Conservation (phyloP, 2,797 vertebrate genomes). For the Takifugu ocellatus region DNA sequence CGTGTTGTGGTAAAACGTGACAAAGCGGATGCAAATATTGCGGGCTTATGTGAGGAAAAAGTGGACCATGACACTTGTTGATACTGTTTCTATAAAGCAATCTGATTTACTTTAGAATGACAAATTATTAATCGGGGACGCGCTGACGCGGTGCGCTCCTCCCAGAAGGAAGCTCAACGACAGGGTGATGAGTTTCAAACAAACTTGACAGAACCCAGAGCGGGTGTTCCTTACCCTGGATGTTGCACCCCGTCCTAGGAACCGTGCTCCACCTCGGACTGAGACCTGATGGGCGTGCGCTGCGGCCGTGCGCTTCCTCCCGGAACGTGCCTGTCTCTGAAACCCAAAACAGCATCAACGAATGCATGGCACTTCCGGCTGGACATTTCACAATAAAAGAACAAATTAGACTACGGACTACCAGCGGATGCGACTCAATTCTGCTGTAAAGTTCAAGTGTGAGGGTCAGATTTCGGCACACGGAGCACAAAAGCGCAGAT, state of each 20-base stretch:
- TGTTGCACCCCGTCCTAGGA: slow-evolving; percentile 1
- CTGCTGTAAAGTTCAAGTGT: too few relatives aligned
- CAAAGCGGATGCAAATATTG: not conserved
- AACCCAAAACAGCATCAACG: slow-evolving; percentile 6
- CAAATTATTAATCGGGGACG: too few relatives aligned
- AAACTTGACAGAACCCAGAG: not conserved
- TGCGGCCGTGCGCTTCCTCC: slow-evolving; percentile 31
- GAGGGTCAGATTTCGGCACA: too few relatives aligned
- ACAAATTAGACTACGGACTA: too few relatives aligned
- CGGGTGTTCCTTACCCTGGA: slow-evolving; percentile 18
- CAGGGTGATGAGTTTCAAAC: not conserved
- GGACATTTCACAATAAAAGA: slow-evolving; percentile 40
- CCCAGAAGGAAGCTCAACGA: slow-evolving; percentile 24
- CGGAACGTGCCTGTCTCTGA: slow-evolving; percentile 28
- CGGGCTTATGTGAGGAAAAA: not conserved
- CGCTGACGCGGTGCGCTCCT: too few relatives aligned
- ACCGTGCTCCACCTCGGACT: slow-evolving; percentile 10
- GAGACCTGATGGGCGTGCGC: slow-evolving; percentile 17
- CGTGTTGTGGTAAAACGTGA: not conserved
- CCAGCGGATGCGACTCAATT: too few relatives aligned
- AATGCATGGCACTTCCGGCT: slow-evolving; percentile 14
- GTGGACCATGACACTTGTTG: slow-evolving; percentile 27
- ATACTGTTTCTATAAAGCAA: slow-evolving; percentile 1
- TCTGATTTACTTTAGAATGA: not conserved
- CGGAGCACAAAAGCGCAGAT: too few relatives aligned